Conservation (phyloP, 2,888 invertebrate species). For the Steromphala cineraria region DNA sequence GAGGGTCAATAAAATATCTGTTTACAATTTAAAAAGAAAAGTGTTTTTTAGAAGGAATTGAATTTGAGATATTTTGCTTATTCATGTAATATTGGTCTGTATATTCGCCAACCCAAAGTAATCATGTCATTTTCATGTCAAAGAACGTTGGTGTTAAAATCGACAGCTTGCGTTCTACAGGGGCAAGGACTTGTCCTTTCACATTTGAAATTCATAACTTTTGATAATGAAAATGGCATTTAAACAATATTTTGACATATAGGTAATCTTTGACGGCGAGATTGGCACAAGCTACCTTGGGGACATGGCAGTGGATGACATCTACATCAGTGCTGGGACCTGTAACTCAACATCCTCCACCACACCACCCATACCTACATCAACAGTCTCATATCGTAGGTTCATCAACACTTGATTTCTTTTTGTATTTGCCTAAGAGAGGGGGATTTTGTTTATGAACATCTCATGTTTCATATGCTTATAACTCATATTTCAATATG, state of each 20-base stretch:
- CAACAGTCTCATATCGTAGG: constrained; percentile 53
- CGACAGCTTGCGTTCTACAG: no score
- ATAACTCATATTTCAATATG: no score
- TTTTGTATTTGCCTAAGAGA: neutral
- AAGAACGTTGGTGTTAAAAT: no score
- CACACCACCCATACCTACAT: constrained; percentile 44
- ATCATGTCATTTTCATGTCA: no score
- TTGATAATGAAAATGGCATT: neutral
- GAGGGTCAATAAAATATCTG: neutral
- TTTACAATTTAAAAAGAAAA: neutral
- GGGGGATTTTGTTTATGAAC: no score
- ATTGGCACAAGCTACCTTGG: constrained; percentile 53
- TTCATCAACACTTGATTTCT: neutral
- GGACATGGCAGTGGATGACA: constrained; percentile 69
- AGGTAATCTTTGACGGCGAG: constrained; percentile 66
- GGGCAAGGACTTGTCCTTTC: no score
- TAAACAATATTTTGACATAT: neutral
- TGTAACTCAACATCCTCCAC: constrained; percentile 54
- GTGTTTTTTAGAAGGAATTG: neutral
- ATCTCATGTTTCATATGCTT: no score
- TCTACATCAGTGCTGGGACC: constrained; percentile 46
- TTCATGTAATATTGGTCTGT: no score
- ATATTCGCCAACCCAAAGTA: no score
- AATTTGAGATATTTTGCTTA: no score
- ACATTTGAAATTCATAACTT: neutral